These are phyloP conservation scores for Phaethornis superciliosus DNA, from an alignment of 2,113 vertebrate genomes.

Conservation along the genomic window DNA sequence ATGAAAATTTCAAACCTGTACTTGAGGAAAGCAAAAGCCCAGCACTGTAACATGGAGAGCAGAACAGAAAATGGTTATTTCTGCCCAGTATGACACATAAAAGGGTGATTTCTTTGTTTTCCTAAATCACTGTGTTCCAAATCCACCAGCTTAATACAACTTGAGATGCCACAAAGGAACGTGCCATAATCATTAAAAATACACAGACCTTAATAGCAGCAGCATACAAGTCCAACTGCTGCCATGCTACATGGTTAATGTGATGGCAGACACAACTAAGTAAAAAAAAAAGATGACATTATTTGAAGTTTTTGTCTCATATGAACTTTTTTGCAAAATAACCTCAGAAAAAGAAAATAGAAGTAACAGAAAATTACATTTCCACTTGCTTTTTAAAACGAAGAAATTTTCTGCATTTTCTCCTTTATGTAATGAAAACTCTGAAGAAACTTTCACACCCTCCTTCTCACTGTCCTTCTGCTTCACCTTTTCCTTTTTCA, in stretches of 20 bases:
- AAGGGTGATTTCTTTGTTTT: neutral
- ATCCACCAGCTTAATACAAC: neutral
- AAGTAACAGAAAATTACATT: neutral
- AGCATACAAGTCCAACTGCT: neutral
- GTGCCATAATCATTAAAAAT: neutral
- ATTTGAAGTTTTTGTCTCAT: no score
- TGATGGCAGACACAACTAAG: neutral
- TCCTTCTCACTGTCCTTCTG: neutral
- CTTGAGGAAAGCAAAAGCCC: no score
- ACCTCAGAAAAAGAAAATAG: neutral
- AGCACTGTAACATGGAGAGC: no score
- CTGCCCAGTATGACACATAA: no score
- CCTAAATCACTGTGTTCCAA: neutral
- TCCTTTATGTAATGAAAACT: neutral
- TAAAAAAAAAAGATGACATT: no score
- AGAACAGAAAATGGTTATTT: no score
- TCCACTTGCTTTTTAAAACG: neutral
- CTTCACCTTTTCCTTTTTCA: neutral
- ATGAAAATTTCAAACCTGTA: no score
- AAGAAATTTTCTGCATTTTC: neutral
- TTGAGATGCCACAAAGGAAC: neutral
- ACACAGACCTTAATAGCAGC: neutral
- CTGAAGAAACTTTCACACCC: neutral
- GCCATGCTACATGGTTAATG: neutral
- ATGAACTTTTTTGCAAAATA: neutral